phyloP scores from a whole-genome alignment of 1,140 invertebrate species.

The Grapholita molesta region DNA sequence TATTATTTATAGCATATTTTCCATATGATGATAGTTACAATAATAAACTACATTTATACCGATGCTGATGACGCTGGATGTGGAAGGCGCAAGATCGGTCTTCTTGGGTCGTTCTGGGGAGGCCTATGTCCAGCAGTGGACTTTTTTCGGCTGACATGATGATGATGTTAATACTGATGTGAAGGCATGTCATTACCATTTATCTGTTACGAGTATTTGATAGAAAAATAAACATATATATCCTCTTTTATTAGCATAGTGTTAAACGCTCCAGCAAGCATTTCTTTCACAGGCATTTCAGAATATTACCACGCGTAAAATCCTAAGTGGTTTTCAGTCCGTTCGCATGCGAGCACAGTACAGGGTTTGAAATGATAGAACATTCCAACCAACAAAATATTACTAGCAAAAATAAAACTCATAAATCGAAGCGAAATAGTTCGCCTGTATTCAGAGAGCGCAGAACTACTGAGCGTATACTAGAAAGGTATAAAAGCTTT shows the following conservation, averaged over 20 bases:
- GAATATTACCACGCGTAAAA: conserved; percentile 8
- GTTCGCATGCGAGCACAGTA: background rate
- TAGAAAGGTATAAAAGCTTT: conserved; percentile 76
- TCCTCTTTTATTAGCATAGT: background rate
- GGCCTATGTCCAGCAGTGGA: no score
- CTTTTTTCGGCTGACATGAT: no score
- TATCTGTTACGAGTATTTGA: no score
- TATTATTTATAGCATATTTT: no score
- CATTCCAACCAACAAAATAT: conserved; percentile 51
- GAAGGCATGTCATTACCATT: no score
- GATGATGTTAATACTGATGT: no score
- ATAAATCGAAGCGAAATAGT: conserved; percentile 75
- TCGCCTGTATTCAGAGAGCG: conserved; percentile 61
- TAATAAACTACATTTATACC: no score
- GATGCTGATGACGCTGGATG: no score
- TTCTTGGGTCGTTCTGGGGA: no score
- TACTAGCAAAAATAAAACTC: conserved; percentile 58
- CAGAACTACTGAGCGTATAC: conserved; percentile 66
- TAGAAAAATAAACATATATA: background rate
- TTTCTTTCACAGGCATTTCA: background rate
- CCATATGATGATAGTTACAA: no score
- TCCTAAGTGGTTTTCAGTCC: conserved; percentile 9
- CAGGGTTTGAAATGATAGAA: conserved; percentile 47
- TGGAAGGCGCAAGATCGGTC: no score
- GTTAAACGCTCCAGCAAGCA: conserved; percentile 1